Conservation (phyloP, 2,888 invertebrate genomes). For the Stramonita haemastoma region DNA sequence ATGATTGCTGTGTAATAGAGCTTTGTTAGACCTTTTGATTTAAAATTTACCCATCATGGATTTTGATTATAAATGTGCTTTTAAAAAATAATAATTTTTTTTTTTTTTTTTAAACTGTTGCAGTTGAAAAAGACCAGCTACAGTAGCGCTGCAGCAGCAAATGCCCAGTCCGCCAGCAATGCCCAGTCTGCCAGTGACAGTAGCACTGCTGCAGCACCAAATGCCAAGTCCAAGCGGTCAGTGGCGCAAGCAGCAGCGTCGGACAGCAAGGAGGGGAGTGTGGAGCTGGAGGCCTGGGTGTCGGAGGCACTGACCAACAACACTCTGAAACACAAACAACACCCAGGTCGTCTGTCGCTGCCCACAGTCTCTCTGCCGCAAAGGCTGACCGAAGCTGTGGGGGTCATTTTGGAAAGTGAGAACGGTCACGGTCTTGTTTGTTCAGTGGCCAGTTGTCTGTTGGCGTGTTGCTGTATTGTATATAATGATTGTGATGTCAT, state of each 20-base stretch:
- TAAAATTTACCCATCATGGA: no score
- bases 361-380: constrained; percentile 50
- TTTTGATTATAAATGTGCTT: no score
- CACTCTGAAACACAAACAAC: constrained; percentile 46
- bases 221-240: background rate
- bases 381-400: constrained; percentile 51
- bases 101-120: background rate
- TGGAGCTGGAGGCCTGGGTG: constrained; percentile 25
- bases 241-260: background rate
- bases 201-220: background rate
- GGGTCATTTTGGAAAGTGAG: constrained; percentile 55
- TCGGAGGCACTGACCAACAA: constrained; percentile 36
- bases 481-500: background rate
- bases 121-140: background rate
- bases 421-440: background rate
- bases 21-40: no score
- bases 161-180: background rate
- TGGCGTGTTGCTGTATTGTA: background rate
- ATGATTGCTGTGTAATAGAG: no score
- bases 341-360: constrained; percentile 55
- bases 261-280: background rate
- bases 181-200: background rate
- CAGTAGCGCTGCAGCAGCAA: background rate
- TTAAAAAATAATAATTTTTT: no score
- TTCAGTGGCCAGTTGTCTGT: background rate